These are phyloP conservation scores for Lithophane semibrunnea DNA, from an alignment of 2,888 invertebrate genomes.

Conservation along the genomic window DNA sequence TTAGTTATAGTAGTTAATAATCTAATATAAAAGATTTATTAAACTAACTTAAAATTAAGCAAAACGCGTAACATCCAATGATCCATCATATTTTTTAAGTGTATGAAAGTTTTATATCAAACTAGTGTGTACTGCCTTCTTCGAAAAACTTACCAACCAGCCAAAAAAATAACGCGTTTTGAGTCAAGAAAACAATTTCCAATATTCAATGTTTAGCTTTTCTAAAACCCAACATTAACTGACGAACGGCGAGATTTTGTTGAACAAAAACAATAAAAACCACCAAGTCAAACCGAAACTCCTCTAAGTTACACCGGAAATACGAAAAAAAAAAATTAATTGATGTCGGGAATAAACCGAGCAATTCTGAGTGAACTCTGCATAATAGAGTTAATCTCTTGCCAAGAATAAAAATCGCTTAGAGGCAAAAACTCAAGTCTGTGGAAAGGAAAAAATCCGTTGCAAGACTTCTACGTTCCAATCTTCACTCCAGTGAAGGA, in stretches of 20 bases:
- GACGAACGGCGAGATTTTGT: neutral
- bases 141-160: neutral
- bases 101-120: neutral
- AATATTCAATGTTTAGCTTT: neutral
- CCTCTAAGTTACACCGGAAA: slow-evolving; percentile 9
- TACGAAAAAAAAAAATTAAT: slow-evolving; percentile 16
- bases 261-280: neutral
- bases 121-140: neutral
- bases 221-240: neutral
- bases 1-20: too few species aligned
- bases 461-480: slow-evolving; percentile 42
- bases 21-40: too few species aligned
- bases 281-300: slow-evolving; percentile 28
- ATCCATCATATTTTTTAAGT: neutral
- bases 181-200: neutral
- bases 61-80: neutral
- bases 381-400: slow-evolving; percentile 55
- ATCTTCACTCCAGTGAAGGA: slow-evolving; percentile 46
- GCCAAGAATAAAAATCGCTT: slow-evolving; percentile 48
- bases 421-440: slow-evolving; percentile 27
- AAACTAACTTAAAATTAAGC: neutral
- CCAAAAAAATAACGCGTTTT: neutral
- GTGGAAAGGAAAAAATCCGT: slow-evolving; percentile 40
- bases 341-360: slow-evolving; percentile 34
- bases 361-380: slow-evolving; percentile 15